Evolutionary conservation across 2,797 vertebrate genomes (phyloP), one percentile per base, ranked within the genome.

Genomic region (Anabas testudineus): DNA sequence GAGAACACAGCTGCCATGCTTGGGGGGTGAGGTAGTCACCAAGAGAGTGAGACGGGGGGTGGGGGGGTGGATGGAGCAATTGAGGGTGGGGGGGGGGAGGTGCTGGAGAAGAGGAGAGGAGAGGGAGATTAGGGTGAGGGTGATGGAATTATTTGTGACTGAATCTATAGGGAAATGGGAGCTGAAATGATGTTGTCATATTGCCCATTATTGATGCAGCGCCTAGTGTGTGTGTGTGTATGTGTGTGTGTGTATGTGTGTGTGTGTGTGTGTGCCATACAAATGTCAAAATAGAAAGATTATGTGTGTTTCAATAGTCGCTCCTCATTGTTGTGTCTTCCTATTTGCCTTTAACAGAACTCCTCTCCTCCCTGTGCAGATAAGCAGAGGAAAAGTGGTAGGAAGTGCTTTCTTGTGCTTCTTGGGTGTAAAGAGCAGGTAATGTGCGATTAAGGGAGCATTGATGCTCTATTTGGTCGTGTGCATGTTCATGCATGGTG

Each of bases 1-100:
- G 88, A 92, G 92, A 87, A 87, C 89, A 86, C 94, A 94, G 94
- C 94, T 94, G 93, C 84, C 91, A 93, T 94, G 92, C 90, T 88
- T 86, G 84, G 90, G 87, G 92, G 88, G 88, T 94, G 93, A 94
- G 87, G 91, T 92, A 90, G 88, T 92, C 86, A 85, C 78, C 81
- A 74, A 63, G 72, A 86, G 71, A 81, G 67, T 36, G 58, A 58
- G 73, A 76, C 55, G 67, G 81, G 62, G 74, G 80, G 84, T 55
- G 67, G 81, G 62, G 74, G 80, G 84, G 81, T 62, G 56, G 67
- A 75, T 77, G 80, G 73, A 75, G 66, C 48, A 70, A 70, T 55
- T 62, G 81, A 67, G 67, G 74, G 30, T 66, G 69, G 66, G 43
- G 67, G 69, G 66, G 43, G 67, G 77, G 78, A 54, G 53, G 63